Percentiles rank a stretch among this genome's conserved stretches.
Evolutionary conservation across 2,113 vertebrate genomes (phyloP).

Genomic region (Sciurus niger): DNA sequence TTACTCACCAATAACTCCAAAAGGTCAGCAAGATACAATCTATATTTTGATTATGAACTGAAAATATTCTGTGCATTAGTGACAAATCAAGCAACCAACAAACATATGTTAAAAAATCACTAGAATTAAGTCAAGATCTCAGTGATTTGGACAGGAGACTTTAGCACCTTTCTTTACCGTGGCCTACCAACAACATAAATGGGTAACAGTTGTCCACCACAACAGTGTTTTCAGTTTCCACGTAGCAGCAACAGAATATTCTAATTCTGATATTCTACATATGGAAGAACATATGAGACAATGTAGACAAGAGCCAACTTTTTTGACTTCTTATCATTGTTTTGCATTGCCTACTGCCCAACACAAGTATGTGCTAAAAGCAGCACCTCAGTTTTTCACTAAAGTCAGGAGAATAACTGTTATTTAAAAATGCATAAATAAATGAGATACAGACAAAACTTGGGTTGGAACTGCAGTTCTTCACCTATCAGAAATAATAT

Average conservation of each 20-base stretch:
- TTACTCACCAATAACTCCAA: not conserved
- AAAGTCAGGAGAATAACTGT: not conserved
- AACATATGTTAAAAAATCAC: not conserved
- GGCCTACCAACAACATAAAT: not conserved
- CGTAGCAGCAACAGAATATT: not conserved
- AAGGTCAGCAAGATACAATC: not conserved
- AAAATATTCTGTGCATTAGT: constrained; percentile 40
- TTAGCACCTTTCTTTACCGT: not conserved
- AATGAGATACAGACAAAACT: not conserved
- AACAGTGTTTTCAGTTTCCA: not conserved
- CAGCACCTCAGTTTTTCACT: not conserved
- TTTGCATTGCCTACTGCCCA: not conserved
- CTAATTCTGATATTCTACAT: not conserved
- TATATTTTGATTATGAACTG: not conserved
- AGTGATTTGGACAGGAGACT: not conserved
- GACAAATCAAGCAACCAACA: not conserved
- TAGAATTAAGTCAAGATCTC: not conserved
- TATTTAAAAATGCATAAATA: not conserved
- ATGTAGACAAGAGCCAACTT: not conserved
- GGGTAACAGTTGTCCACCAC: not conserved
- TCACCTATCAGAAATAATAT: not conserved
- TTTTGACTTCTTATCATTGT: not conserved
- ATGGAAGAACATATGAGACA: not conserved
- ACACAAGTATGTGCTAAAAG: not conserved
- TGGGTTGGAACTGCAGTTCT: not conserved